phyloP scores from a whole-genome alignment of 2,888 invertebrate species.

The Drosophila kokeensis region DNA sequence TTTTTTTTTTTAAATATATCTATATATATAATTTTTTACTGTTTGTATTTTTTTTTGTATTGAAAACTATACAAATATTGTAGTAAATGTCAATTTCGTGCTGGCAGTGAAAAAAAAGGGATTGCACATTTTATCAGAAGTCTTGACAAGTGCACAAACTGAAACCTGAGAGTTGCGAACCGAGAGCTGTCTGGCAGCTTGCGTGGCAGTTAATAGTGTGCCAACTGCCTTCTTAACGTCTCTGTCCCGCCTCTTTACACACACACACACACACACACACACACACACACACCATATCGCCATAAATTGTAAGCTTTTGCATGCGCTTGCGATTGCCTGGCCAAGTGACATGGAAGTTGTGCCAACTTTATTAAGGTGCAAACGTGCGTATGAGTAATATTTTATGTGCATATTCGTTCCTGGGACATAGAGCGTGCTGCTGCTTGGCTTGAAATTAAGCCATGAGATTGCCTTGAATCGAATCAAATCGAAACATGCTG shows the following conservation, averaged over 20 bases:
- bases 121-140: constrained; percentile 33
- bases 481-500: constrained; percentile 26
- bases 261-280: neutral
- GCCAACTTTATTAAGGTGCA: constrained; percentile 53
- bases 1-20: neutral
- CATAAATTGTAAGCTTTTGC: constrained; percentile 40
- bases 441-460: constrained; percentile 39
- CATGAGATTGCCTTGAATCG: constrained; percentile 30
- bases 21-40: constrained; percentile 14
- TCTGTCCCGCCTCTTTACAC: neutral
- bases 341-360: constrained; percentile 46
- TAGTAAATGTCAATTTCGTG: constrained; percentile 29
- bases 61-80: constrained; percentile 24
- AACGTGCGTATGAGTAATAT: constrained; percentile 61
- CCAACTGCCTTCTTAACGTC: constrained; percentile 2
- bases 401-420: constrained; percentile 28
- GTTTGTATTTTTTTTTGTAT: constrained; percentile 13
- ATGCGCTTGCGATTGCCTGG: constrained; percentile 39
- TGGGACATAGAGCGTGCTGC: constrained; percentile 6
- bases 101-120: constrained; percentile 3
- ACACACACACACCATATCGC: neutral
- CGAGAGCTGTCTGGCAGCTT: constrained; percentile 24
- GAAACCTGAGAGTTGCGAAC: constrained; percentile 20
- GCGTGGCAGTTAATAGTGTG: constrained; percentile 29
- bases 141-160: constrained; percentile 20